Percentiles rank a stretch among this genome's conserved stretches.
phyloP scores from a whole-genome alignment of 2,888 invertebrate genomes.

The Tinea semifulvella region DNA sequence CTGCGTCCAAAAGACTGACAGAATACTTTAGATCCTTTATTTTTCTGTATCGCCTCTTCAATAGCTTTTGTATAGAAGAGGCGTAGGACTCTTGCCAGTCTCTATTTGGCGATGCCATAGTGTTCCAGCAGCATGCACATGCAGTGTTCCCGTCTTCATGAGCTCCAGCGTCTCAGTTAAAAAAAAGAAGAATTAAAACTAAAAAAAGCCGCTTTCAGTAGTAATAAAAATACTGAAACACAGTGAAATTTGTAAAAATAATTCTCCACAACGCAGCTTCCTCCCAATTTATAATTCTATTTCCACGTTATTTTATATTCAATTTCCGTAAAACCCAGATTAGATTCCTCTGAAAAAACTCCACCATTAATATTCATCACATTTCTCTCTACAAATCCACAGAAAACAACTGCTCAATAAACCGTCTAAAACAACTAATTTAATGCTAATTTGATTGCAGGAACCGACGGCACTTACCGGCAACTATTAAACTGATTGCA shows the following conservation, averaged over 20 bases:
- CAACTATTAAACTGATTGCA: constrained; percentile 6
- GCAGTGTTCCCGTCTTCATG: no score
- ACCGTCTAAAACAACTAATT: constrained; percentile 5
- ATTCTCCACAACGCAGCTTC: constrained; percentile 4
- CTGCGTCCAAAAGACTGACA: no score
- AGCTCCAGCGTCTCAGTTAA: no score
- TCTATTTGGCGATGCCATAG: no score
- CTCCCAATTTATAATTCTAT: constrained; percentile 7
- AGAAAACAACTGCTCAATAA: constrained; percentile 7
- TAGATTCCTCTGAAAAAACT: neutral
- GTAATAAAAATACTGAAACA: no score
- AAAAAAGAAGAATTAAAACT: no score
- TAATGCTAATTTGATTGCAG: constrained; percentile 12
- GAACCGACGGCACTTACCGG: constrained; percentile 9
- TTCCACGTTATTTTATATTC: constrained; percentile 9
- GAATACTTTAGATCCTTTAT: no score
- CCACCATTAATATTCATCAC: neutral
- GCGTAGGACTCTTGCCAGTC: no score
- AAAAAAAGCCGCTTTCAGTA: no score
- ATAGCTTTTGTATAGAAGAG: no score
- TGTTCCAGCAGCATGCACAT: no score
- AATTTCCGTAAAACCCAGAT: constrained; percentile 6
- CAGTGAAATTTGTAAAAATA: neutral
- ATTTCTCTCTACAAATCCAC: neutral
- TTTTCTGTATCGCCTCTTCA: no score